Evolutionary conservation across 2,888 invertebrate genomes (phyloP).

Genomic region (Toxonevra muliebris): DNA sequence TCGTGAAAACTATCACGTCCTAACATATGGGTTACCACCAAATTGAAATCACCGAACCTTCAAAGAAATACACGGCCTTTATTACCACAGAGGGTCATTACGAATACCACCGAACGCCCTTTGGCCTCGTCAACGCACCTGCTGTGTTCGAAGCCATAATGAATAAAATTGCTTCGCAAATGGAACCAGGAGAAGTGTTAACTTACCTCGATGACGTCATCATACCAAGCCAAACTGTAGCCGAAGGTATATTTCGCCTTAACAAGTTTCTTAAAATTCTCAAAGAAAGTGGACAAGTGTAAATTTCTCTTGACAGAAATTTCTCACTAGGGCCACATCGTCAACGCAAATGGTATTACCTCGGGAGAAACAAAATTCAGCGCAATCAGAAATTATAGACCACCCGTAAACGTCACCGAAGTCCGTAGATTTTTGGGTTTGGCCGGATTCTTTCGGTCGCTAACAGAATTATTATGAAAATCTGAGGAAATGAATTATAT

Average conservation of each 20-base stretch:
- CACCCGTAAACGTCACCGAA: slow-evolving; percentile 21
- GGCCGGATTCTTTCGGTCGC: slow-evolving; percentile 22
- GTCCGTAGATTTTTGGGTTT: slow-evolving; percentile 23
- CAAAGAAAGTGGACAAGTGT: slow-evolving; percentile 33
- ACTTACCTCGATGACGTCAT: slow-evolving; percentile 38
- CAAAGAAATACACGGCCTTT: slow-evolving; percentile 40
- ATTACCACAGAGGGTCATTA: slow-evolving; percentile 37
- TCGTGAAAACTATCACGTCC: too few species aligned
- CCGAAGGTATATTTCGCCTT: slow-evolving; percentile 30
- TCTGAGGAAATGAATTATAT: slow-evolving; percentile 11
- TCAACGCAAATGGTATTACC: slow-evolving; percentile 34
- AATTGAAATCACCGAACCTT: slow-evolving; percentile 32
- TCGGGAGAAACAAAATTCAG: slow-evolving; percentile 28
- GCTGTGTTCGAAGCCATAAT: slow-evolving; percentile 30
- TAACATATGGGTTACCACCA: slow-evolving; percentile 40
- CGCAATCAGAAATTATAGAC: slow-evolving; percentile 21
- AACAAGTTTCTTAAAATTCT: slow-evolving; percentile 33
- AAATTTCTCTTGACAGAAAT: slow-evolving; percentile 36
- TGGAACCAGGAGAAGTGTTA: slow-evolving; percentile 26
- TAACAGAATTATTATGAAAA: slow-evolving; percentile 14
- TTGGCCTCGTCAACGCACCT: slow-evolving; percentile 39
- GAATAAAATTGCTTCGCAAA: slow-evolving; percentile 27
- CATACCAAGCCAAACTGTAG: slow-evolving; percentile 33
- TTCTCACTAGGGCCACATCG: slow-evolving; percentile 33
- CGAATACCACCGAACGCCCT: slow-evolving; percentile 41